Evolutionary conservation across 2,888 invertebrate species (phyloP).

Genomic region (Lagria hirta): DNA sequence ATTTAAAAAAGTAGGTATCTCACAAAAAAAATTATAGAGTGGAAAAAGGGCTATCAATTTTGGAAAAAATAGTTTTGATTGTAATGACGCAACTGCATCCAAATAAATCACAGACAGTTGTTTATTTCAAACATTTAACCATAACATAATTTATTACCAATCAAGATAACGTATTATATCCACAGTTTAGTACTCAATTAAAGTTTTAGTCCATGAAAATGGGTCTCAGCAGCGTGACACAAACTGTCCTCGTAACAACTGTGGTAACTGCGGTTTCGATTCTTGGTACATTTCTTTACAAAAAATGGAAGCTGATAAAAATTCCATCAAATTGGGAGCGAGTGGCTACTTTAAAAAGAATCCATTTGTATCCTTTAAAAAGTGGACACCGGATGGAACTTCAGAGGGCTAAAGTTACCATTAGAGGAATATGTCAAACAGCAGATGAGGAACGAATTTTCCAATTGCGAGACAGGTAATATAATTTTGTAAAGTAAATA

Average conservation of each 20-base stretch:
- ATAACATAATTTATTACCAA: too few relatives aligned
- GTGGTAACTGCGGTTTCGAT: conserved; percentile 35
- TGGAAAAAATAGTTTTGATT: too few relatives aligned
- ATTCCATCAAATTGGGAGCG: conserved; percentile 47
- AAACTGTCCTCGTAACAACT: conserved; percentile 26
- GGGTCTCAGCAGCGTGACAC: conserved; percentile 29
- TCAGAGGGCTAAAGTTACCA: conserved; percentile 42
- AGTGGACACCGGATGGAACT: conserved; percentile 50
- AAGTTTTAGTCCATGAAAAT: conserved; percentile 26
- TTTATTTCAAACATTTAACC: too few relatives aligned
- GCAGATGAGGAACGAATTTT: conserved; percentile 34
- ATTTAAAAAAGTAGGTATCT: too few relatives aligned
- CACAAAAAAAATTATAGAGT: too few relatives aligned
- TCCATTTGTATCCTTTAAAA: conserved; percentile 51
- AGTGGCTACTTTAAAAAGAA: conserved; percentile 45
- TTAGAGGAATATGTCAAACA: conserved; percentile 43
- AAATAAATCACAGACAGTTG: too few relatives aligned
- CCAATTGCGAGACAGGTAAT: conserved; percentile 46
- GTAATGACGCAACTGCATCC: too few relatives aligned
- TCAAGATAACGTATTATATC: neutral
- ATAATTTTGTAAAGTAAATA: conserved; percentile 4
- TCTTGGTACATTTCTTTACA: conserved; percentile 34
- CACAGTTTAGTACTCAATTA: neutral
- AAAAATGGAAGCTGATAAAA: conserved; percentile 38
- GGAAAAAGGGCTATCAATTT: too few relatives aligned